These are phyloP conservation scores for Allobates femoralis DNA, from an alignment of 2,797 vertebrate genomes.

Conservation along the genomic window DNA sequence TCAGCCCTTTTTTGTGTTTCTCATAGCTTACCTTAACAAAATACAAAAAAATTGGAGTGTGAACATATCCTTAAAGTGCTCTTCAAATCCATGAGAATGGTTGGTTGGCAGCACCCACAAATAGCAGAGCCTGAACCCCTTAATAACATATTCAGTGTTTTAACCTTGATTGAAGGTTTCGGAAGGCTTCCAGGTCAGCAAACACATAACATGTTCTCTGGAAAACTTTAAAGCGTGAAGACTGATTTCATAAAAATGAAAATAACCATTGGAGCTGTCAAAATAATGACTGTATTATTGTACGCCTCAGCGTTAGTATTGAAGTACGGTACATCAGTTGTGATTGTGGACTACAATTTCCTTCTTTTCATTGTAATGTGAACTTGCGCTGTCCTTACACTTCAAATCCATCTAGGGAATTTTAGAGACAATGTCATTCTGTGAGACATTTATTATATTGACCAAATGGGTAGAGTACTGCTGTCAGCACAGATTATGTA, in stretches of 20 bases:
- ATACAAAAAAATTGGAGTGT: no score
- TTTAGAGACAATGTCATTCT: not conserved
- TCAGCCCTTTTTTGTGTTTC: no score
- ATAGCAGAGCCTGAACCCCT: not conserved
- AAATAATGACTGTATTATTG: not conserved
- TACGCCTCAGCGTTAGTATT: not conserved
- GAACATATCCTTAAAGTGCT: no score
- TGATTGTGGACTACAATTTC: not conserved
- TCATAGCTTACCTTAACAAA: no score
- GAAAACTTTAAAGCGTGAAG: not conserved
- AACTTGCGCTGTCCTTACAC: not conserved
- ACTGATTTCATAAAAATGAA: slow-evolving; percentile 17
- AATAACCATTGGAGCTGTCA: slow-evolving; percentile 7
- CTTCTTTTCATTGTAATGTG: not conserved
- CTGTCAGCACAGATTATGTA: not conserved
- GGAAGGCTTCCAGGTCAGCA: not conserved
- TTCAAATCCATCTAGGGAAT: not conserved
- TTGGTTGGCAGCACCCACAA: not conserved
- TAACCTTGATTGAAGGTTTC: not conserved
- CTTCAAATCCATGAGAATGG: no score
- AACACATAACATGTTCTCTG: not conserved
- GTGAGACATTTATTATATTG: not conserved
- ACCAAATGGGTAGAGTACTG: not conserved
- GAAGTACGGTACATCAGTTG: not conserved
- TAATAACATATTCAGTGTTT: not conserved